A percentile compares a stretch with the other conserved stretches of the same genome.
Conservation (phyloP, 2,113 vertebrate species). For the Pelodiscus sinensis region DNA sequence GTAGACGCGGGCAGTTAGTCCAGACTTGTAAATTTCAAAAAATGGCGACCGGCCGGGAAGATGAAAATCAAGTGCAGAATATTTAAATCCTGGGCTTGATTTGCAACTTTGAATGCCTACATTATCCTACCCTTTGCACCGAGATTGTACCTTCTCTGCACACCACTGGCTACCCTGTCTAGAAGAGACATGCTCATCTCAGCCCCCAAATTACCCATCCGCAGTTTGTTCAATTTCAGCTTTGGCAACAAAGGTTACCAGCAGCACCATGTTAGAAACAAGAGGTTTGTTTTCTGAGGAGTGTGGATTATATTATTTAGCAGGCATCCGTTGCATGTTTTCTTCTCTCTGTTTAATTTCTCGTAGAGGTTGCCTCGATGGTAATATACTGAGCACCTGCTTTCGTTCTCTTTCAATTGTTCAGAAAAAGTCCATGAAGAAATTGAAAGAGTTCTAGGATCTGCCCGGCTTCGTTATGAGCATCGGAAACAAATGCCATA, state of each 20-base stretch:
- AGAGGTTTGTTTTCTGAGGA: background rate
- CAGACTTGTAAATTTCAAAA: too few species aligned
- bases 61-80: too few species aligned
- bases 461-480: constrained; percentile 12
- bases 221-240: background rate
- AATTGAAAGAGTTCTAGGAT: constrained; percentile 66
- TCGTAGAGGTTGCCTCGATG: background rate
- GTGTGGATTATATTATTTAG: background rate
- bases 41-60: too few species aligned
- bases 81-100: too few species aligned
- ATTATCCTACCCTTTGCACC: background rate
- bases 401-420: background rate
- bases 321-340: background rate
- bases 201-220: background rate
- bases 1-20: too few species aligned
- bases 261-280: background rate
- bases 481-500: constrained; percentile 67
- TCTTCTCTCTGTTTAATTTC: background rate
- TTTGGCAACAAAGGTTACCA: background rate
- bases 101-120: too few species aligned
- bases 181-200: background rate
- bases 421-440: constrained; percentile 71
- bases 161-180: background rate
- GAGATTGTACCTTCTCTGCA: background rate
- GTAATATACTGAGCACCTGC: background rate